These are phyloP conservation scores for Thyatira batis DNA, from an alignment of 2,888 invertebrate species.

Conservation along the genomic window DNA sequence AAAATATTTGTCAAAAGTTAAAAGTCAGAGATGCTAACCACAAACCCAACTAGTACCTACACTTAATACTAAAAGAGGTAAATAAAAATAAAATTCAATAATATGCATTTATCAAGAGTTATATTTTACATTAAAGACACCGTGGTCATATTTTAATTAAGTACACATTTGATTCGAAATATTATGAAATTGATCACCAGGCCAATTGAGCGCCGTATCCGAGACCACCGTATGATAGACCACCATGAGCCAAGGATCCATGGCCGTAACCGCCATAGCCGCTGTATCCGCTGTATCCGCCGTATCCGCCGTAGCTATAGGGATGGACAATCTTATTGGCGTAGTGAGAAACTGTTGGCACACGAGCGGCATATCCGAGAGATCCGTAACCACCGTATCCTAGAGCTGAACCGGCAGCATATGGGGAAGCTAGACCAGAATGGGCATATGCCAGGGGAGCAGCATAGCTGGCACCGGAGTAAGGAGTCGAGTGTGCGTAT, in stretches of 20 bases:
- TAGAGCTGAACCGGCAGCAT: constrained; percentile 28
- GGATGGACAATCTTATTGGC: neutral
- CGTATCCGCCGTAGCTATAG: constrained; percentile 1
- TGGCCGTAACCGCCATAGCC: constrained; percentile 3
- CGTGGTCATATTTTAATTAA: too few relatives aligned
- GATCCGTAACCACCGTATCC: neutral
- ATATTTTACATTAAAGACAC: too few relatives aligned
- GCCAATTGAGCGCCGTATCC: neutral
- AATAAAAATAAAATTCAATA: neutral
- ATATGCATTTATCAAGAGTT: neutral
- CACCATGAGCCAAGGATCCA: neutral
- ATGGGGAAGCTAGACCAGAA: constrained; percentile 27
- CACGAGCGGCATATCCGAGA: neutral
- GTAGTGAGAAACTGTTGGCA: neutral
- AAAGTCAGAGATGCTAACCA: too few relatives aligned
- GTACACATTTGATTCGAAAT: too few relatives aligned
- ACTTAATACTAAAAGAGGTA: neutral
- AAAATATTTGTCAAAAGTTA: too few relatives aligned
- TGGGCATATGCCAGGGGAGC: neutral
- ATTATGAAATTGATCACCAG: neutral
- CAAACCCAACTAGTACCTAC: too few relatives aligned
- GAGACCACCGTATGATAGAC: neutral
- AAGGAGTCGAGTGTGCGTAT: constrained; percentile 8
- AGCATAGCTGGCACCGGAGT: constrained; percentile 1
- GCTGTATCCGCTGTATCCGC: neutral